A percentile compares a stretch with the other conserved stretches of the same genome.
phyloP scores from a whole-genome alignment of 1,140 invertebrate genomes.

The Tetranychus urticae region DNA sequence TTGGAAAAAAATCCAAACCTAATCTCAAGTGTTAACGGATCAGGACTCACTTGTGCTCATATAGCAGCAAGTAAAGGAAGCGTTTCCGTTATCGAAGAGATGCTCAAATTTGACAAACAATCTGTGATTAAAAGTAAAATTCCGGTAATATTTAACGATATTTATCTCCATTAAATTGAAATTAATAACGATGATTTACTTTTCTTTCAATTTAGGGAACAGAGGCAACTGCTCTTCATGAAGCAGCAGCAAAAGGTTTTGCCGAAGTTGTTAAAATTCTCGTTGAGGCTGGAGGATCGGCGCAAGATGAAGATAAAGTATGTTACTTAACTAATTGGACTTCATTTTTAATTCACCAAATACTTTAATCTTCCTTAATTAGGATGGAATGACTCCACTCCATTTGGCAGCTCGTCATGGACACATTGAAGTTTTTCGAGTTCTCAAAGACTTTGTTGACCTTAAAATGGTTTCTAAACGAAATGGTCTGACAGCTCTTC shows the following conservation, averaged over 20 bases:
- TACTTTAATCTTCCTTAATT: neutral
- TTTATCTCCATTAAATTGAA: neutral
- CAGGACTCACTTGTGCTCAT: constrained; percentile 92
- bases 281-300: constrained; percentile 74
- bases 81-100: constrained; percentile 83
- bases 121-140: constrained; percentile 64
- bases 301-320: constrained; percentile 74
- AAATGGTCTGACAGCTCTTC: constrained; percentile 69
- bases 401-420: constrained; percentile 88
- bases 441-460: constrained; percentile 45
- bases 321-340: neutral
- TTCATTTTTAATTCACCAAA: neutral
- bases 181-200: neutral
- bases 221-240: constrained; percentile 81
- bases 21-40: constrained; percentile 76
- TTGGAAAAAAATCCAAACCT: constrained; percentile 81
- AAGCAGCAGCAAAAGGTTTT: constrained; percentile 90
- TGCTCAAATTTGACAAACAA: constrained; percentile 90
- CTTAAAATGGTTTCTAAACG: constrained; percentile 21
- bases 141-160: neutral
- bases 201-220: constrained; percentile 34
- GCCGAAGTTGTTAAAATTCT: constrained; percentile 67
- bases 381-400: constrained; percentile 22
- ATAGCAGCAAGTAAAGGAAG: constrained; percentile 98
- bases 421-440: constrained; percentile 74